Conservation (phyloP, 2,113 vertebrate genomes). For the Sterna hirundo region DNA sequence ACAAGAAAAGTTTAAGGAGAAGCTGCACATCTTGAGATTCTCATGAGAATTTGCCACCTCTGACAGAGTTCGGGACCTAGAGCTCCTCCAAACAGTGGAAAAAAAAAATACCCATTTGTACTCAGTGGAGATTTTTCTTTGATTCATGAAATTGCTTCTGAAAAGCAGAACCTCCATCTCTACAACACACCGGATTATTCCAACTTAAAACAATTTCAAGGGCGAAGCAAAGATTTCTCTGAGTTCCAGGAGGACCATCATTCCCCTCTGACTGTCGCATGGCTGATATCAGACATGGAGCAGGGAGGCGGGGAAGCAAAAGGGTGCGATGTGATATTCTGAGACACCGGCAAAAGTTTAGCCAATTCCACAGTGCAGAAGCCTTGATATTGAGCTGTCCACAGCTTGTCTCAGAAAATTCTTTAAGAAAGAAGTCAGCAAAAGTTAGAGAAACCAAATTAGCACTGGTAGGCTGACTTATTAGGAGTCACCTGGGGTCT, state of each 20-base stretch:
- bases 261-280: not conserved
- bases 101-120: not conserved
- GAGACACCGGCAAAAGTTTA: not conserved
- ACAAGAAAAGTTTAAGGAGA: not conserved
- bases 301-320: not conserved
- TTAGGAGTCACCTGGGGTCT: not conserved
- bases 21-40: not conserved
- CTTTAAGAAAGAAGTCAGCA: not conserved
- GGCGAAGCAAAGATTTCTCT: not conserved
- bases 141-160: not conserved
- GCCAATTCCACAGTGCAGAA: not conserved
- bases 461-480: not conserved
- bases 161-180: not conserved
- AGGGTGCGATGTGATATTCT: not conserved
- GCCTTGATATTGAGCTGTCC: not conserved
- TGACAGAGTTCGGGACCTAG: not conserved
- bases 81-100: not conserved
- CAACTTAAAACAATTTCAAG: not conserved
- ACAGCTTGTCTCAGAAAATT: not conserved
- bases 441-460: not conserved
- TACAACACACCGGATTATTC: not conserved
- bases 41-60: not conserved
- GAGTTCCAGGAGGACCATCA: not conserved
- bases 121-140: not conserved
- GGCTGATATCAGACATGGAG: not conserved